These are phyloP conservation scores for Anthonomus grandis DNA, from an alignment of 1,140 invertebrate genomes.

Conservation along the genomic window DNA sequence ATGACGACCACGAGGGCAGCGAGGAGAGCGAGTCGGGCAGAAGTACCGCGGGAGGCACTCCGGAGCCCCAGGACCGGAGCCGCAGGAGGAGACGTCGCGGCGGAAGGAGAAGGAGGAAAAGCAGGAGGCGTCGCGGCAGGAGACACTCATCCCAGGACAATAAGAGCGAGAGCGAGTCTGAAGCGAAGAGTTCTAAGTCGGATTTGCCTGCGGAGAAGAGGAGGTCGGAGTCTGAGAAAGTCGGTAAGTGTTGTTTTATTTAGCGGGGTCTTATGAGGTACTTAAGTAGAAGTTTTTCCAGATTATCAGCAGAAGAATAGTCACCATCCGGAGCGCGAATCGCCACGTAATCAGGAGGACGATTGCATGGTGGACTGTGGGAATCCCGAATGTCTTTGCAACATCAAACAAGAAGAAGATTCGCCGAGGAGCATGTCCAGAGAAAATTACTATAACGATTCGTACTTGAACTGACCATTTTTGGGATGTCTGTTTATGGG, in stretches of 20 bases:
- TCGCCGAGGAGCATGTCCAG: slow-evolving; percentile 10
- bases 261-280: background rate
- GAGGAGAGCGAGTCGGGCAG: background rate
- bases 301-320: slow-evolving; percentile 4
- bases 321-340: background rate
- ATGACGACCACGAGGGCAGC: background rate
- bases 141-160: background rate
- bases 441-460: slow-evolving; percentile 12
- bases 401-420: slow-evolving; percentile 15
- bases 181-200: background rate
- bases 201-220: slow-evolving; percentile 8
- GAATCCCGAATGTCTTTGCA: slow-evolving; percentile 23
- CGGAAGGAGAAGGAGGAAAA: background rate
- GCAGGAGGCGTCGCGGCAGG: background rate
- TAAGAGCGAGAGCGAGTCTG: background rate
- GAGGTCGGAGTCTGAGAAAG: slow-evolving; percentile 13
- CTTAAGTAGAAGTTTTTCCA: slow-evolving; percentile 7
- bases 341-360: slow-evolving; percentile 3
- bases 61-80: background rate
- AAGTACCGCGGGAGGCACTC: background rate
- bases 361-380: slow-evolving; percentile 15
- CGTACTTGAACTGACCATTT: slow-evolving; percentile 10
- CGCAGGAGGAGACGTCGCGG: too few relatives aligned
- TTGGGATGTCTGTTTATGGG: too few relatives aligned
- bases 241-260: background rate